A percentile compares a stretch with the other conserved stretches of the same genome.
Evolutionary conservation across 1,140 invertebrate species (phyloP).

Genomic region (Aphis gossypii): DNA sequence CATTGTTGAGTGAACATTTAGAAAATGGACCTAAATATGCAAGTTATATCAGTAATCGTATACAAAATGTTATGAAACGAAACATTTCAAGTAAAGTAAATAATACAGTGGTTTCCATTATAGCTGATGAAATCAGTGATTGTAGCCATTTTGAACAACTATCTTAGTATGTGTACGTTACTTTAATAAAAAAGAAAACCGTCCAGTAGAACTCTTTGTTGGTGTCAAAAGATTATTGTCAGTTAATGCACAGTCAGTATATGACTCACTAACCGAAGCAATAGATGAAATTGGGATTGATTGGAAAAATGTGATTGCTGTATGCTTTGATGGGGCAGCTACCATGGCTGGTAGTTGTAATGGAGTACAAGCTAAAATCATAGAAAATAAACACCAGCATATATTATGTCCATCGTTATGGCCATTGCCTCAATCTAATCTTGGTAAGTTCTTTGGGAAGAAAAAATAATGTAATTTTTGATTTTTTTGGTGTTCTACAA

Average conservation of each 20-base stretch:
- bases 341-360: conserved; percentile 46
- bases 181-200: conserved; percentile 18
- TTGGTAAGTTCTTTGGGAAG: background rate
- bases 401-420: conserved; percentile 51
- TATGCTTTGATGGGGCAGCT: conserved; percentile 51
- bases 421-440: conserved; percentile 29
- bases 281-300: background rate
- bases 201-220: conserved; percentile 11
- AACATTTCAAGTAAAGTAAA: background rate
- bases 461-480: background rate
- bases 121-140: conserved; percentile 49
- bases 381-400: conserved; percentile 20
- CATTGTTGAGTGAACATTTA: background rate
- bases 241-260: conserved; percentile 1
- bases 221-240: conserved; percentile 23
- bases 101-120: conserved; percentile 3
- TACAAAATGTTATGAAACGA: conserved; percentile 12
- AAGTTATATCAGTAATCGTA: background rate
- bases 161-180: conserved; percentile 22
- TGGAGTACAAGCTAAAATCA: conserved; percentile 38
- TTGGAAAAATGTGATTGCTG: conserved; percentile 7
- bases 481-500: conserved; percentile 24
- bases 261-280: background rate
- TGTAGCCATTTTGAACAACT: conserved; percentile 45
- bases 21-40: background rate